Evolutionary conservation across 1,140 invertebrate species (phyloP).

Genomic region (Drosophila paulistorum): DNA sequence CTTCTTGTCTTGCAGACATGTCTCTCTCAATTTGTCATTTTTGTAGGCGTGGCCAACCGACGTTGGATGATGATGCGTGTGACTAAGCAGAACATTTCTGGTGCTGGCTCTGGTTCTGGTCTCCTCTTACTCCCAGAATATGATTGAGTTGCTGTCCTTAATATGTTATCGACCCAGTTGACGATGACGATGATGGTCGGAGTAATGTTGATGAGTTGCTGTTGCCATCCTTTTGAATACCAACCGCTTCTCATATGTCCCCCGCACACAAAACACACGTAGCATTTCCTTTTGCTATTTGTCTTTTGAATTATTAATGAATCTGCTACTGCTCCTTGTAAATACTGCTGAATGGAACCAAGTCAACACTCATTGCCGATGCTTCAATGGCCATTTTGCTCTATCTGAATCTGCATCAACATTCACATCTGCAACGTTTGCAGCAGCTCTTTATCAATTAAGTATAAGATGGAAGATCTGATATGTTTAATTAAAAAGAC

Average conservation of each 20-base stretch:
- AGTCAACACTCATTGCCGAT: conserved; percentile 54
- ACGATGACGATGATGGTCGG: neutral
- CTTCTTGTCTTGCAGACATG: conserved; percentile 29
- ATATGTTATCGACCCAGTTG: conserved; percentile 61
- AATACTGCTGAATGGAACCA: conserved; percentile 39
- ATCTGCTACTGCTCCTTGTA: conserved; percentile 22
- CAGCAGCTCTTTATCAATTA: conserved; percentile 5
- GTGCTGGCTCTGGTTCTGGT: neutral
- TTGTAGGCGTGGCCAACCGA: conserved; percentile 31
- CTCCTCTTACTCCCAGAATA: conserved; percentile 40
- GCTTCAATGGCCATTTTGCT: conserved; percentile 11
- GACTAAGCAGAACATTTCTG: conserved; percentile 67
- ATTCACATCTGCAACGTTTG: neutral
- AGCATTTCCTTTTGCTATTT: conserved; percentile 18
- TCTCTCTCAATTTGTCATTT: conserved; percentile 63
- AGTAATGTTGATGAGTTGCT: conserved; percentile 11
- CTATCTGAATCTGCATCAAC: neutral
- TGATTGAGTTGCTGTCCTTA: conserved; percentile 75
- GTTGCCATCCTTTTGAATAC: conserved; percentile 10
- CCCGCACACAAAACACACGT: conserved; percentile 7
- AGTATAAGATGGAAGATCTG: conserved; percentile 49
- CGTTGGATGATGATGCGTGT: conserved; percentile 71
- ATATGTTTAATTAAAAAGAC: conserved; percentile 73
- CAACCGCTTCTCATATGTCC: neutral
- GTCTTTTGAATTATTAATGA: conserved; percentile 69